These are phyloP conservation scores for Psix sp. DNA, from an alignment of 1,140 invertebrate genomes.

Conservation along the genomic window DNA sequence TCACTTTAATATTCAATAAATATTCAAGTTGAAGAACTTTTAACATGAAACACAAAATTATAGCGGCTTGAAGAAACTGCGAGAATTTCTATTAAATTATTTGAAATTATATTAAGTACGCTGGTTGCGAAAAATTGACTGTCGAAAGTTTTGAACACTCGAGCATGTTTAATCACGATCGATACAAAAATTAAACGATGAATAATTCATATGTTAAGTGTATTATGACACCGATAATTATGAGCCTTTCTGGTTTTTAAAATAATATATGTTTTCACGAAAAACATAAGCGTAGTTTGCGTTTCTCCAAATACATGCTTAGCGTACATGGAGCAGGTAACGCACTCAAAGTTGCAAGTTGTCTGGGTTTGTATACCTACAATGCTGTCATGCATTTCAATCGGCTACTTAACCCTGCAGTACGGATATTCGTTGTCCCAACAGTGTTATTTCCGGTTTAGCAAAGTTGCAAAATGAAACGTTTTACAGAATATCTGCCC, in stretches of 20 bases:
- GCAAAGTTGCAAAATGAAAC: slow-evolving; percentile 56
- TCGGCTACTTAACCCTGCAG: slow-evolving; percentile 65
- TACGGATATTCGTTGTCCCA: slow-evolving; percentile 30
- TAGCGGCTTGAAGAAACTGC: neutral
- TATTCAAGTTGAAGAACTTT: slow-evolving; percentile 7
- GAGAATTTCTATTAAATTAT: slow-evolving; percentile 13
- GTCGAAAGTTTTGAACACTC: slow-evolving; percentile 1
- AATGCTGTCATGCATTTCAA: slow-evolving; percentile 70
- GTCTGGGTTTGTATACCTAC: slow-evolving; percentile 51
- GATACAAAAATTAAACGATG: slow-evolving; percentile 32
- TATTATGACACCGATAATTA: slow-evolving; percentile 46
- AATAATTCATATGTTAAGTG: slow-evolving; percentile 47
- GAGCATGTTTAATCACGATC: slow-evolving; percentile 18
- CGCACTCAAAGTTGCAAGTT: slow-evolving; percentile 57
- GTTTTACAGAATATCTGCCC: slow-evolving; percentile 45
- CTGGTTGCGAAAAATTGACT: slow-evolving; percentile 13
- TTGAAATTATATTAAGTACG: slow-evolving; percentile 6
- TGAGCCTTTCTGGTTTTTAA: slow-evolving; percentile 37
- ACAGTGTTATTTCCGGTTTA: slow-evolving; percentile 56
- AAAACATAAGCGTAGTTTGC: slow-evolving; percentile 20
- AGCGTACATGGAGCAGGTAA: slow-evolving; percentile 11
- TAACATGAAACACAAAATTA: slow-evolving; percentile 6
- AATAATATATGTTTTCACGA: slow-evolving; percentile 37
- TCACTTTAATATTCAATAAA: slow-evolving; percentile 19
- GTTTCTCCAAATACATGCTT: slow-evolving; percentile 26